Conservation (phyloP, 2,888 invertebrate genomes). For the Drosophila basisetae region DNA sequence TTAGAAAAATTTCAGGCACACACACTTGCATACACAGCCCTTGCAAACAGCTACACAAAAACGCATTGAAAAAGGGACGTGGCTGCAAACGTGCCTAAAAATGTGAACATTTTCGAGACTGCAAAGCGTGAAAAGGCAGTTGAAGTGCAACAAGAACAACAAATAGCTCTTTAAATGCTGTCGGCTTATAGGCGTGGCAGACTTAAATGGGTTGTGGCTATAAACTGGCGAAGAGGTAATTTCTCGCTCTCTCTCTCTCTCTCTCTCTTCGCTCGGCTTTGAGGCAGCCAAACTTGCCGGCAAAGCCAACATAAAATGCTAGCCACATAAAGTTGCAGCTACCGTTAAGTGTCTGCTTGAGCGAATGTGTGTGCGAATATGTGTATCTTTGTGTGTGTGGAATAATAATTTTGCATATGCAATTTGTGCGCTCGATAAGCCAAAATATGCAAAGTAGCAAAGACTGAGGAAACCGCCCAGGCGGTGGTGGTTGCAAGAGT, state of each 20-base stretch:
- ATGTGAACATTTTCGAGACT: conserved; percentile 66
- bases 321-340: conserved; percentile 39
- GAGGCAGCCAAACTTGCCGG: conserved; percentile 28
- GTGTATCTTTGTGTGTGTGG: conserved; percentile 31
- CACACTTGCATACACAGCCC: conserved; percentile 20
- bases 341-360: conserved; percentile 5
- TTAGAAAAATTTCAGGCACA: conserved; percentile 62
- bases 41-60: conserved; percentile 24
- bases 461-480: conserved; percentile 10
- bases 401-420: conserved; percentile 70
- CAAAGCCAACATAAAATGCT: conserved; percentile 68
- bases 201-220: conserved; percentile 46
- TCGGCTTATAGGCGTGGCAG: conserved; percentile 53
- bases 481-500: neutral
- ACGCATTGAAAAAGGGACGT: conserved; percentile 59
- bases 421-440: conserved; percentile 69
- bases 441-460: conserved; percentile 72
- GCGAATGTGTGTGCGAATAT: conserved; percentile 4
- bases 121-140: conserved; percentile 75
- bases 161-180: conserved; percentile 40
- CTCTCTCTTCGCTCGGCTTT: conserved; percentile 14
- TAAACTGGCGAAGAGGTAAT: conserved; percentile 68
- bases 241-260: conserved; percentile 56
- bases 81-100: conserved; percentile 76
- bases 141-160: conserved; percentile 41